Evolutionary conservation across 1,140 invertebrate species (phyloP).

Genomic region (Euura saliciscinereae): DNA sequence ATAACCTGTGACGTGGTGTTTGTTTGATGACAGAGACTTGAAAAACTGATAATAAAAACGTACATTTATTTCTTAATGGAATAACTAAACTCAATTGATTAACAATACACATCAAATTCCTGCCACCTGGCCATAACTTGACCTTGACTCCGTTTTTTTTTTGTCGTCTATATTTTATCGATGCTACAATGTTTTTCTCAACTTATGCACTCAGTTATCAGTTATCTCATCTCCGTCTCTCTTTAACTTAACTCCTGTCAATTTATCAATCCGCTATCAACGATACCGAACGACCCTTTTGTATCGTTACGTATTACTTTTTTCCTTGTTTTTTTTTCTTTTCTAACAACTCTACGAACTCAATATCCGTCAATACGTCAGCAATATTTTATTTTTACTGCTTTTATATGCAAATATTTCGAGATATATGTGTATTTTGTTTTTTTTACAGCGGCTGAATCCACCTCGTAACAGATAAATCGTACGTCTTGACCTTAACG

Average conservation of each 20-base stretch:
- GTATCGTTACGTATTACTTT: not conserved
- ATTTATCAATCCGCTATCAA: not conserved
- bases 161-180: not conserved
- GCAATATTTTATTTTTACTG: not conserved
- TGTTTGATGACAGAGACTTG: too few relatives aligned
- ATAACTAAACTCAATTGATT: not conserved
- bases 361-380: not conserved
- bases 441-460: not conserved
- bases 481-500: not conserved
- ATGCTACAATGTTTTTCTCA: not conserved
- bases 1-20: too few relatives aligned
- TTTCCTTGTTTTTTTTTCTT: not conserved
- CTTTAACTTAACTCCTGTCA: too few relatives aligned
- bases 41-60: too few relatives aligned
- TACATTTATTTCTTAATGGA: not conserved
- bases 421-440: too few relatives aligned
- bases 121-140: not conserved
- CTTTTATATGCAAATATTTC: too few relatives aligned
- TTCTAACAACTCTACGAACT: not conserved
- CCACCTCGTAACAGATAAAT: not conserved
- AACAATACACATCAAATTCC: not conserved
- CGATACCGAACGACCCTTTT: not conserved
- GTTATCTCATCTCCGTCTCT: too few relatives aligned
- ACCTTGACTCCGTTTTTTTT: not conserved
- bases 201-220: not conserved